Conservation (phyloP, 2,888 invertebrate species). For the Pachycephus smyrnensis region DNA sequence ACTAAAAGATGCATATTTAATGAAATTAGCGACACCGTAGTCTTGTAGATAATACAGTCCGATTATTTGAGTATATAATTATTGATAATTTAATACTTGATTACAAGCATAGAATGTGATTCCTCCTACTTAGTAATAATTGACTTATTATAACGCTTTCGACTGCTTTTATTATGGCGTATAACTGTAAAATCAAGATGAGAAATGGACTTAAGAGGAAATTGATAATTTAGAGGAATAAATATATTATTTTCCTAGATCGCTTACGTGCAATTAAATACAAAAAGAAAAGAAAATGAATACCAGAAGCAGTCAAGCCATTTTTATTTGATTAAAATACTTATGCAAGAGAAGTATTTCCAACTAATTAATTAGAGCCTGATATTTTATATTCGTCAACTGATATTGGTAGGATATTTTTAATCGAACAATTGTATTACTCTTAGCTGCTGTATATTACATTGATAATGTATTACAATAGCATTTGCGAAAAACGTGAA, state of each 20-base stretch:
- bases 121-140: not conserved
- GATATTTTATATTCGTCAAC: not conserved
- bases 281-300: not conserved
- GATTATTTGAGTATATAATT: not conserved
- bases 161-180: not conserved
- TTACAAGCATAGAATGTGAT: not conserved
- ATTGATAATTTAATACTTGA: not conserved
- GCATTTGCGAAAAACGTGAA: not conserved
- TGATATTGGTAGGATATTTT: not conserved
- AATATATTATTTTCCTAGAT: too few relatives aligned
- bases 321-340: not conserved
- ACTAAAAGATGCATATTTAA: not conserved
- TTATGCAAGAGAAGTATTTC: not conserved
- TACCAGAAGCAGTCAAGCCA: not conserved
- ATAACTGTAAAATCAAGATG: too few relatives aligned
- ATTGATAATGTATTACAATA: not conserved
- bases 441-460: not conserved
- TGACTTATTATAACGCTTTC: not conserved
- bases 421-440: not conserved
- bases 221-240: not conserved
- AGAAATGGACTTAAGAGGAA: too few relatives aligned
- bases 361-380: not conserved
- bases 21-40: not conserved
- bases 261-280: too few relatives aligned
- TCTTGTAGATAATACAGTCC: not conserved